phyloP scores from a whole-genome alignment of 2,888 invertebrate species.

The Drosophila pseudotalamancana region DNA sequence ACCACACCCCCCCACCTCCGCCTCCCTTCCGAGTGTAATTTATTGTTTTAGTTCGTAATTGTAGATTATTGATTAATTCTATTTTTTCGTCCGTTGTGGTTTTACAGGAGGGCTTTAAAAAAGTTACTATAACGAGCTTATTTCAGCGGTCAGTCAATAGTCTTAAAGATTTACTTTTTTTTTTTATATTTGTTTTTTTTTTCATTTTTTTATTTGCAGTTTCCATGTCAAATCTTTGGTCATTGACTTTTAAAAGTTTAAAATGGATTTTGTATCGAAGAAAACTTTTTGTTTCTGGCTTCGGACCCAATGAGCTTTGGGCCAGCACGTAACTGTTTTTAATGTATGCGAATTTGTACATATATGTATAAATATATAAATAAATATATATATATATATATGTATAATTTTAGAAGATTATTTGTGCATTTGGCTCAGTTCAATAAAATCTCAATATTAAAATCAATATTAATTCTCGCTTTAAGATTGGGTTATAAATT shows the following conservation, averaged over 20 bases:
- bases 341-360: too few species aligned
- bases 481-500: too few species aligned
- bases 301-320: constrained; percentile 2
- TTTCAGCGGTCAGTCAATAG: constrained; percentile 55
- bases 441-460: too few species aligned
- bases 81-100: not conserved
- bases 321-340: not conserved
- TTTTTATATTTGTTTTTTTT: not conserved
- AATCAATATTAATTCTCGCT: too few species aligned
- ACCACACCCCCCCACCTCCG: not conserved
- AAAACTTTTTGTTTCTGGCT: constrained; percentile 16
- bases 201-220: constrained; percentile 11
- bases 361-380: not conserved
- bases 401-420: too few species aligned
- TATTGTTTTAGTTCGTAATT: constrained; percentile 74
- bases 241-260: constrained; percentile 54
- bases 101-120: constrained; percentile 4
- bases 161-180: constrained; percentile 41
- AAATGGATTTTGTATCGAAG: constrained; percentile 13
- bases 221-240: constrained; percentile 32
- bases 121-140: constrained; percentile 53
- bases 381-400: not conserved
- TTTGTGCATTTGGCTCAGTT: too few species aligned
- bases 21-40: constrained; percentile 40
- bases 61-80: constrained; percentile 67